Percentiles rank a stretch among this genome's conserved stretches.
These are phyloP conservation scores for Elachura formosa DNA, from an alignment of 2,113 vertebrate species.

Conservation along the genomic window DNA sequence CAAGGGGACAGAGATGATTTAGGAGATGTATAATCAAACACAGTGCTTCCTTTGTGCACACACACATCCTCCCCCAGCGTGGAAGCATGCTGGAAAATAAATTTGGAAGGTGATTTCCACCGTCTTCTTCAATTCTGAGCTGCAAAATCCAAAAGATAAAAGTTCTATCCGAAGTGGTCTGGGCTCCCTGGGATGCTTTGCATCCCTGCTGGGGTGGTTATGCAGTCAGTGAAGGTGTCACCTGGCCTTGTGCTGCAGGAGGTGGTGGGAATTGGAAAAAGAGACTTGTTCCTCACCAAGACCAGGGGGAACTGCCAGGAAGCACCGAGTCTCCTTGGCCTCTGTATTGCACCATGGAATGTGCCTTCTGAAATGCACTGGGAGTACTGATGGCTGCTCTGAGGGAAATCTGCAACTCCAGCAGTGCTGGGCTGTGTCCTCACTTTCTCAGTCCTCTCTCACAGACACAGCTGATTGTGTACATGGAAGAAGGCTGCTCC, in stretches of 20 bases:
- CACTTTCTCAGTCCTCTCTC: background rate
- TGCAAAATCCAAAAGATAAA: background rate
- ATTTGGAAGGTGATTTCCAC: background rate
- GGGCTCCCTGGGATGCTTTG: background rate
- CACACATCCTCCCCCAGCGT: rapidly evolving
- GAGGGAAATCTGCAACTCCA: background rate
- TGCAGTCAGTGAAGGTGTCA: background rate
- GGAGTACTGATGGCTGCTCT: background rate
- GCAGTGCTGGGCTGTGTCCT: background rate
- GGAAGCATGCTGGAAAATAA: background rate
- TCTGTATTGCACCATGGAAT: background rate
- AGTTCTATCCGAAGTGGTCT: background rate
- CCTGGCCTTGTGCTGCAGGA: background rate
- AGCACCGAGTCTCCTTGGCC: background rate
- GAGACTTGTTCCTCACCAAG: background rate
- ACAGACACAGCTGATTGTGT: rapidly evolving
- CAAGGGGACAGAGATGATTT: background rate
- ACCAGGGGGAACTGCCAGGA: background rate
- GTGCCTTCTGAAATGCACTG: background rate
- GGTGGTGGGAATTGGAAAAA: background rate
- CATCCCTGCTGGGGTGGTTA: background rate
- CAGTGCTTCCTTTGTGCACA: background rate
- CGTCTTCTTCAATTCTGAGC: background rate
- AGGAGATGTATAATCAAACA: background rate
- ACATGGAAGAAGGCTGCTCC: background rate